phyloP scores from a whole-genome alignment of 2,113 vertebrate species.

The Nettapus auritus region DNA sequence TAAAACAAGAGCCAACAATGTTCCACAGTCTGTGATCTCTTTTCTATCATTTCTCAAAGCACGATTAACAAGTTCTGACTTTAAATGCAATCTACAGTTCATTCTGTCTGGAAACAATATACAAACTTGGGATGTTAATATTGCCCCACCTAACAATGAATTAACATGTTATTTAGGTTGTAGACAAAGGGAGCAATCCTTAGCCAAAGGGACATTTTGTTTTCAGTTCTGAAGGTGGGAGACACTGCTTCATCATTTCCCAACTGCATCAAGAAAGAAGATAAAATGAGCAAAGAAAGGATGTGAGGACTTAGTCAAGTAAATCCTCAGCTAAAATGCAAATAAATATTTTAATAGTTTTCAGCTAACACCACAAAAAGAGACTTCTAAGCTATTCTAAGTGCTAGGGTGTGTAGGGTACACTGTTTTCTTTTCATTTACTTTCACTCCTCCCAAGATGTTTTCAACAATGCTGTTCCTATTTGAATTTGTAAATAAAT shows the following conservation, averaged over 20 bases:
- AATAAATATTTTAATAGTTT: not conserved
- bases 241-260: not conserved
- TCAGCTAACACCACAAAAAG: not conserved
- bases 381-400: not conserved
- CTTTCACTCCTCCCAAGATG: not conserved
- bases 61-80: not conserved
- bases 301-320: not conserved
- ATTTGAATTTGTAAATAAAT: not conserved
- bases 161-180: rapidly evolving
- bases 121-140: not conserved
- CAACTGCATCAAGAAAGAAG: not conserved
- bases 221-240: rapidly evolving
- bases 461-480: not conserved
- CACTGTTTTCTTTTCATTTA: not conserved
- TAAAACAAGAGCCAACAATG: not conserved
- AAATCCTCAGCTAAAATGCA: not conserved
- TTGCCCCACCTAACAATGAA: not conserved
- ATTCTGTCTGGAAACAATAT: not conserved
- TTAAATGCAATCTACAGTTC: not conserved
- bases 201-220: not conserved
- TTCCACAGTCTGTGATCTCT: not conserved
- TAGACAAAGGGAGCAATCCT: not conserved
- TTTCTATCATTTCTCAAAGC: not conserved
- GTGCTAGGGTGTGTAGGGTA: not conserved
- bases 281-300: not conserved